Percentiles rank a stretch among this genome's conserved stretches.
phyloP scores from a whole-genome alignment of 2,888 invertebrate genomes.

The Oscheius sp. region DNA sequence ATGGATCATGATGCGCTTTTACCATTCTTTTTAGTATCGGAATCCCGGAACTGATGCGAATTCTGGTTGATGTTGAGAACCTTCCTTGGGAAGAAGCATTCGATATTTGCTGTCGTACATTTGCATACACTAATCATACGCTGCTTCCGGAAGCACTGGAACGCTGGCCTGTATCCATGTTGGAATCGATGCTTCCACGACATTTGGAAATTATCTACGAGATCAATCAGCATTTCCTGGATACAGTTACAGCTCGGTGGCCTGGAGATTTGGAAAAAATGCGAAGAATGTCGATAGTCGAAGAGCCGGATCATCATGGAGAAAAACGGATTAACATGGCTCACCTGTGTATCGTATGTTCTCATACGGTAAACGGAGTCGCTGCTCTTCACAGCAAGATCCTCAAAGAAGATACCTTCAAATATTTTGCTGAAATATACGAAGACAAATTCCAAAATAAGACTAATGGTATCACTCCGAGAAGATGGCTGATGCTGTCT shows the following conservation, averaged over 20 bases:
- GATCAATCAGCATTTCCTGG: conserved; percentile 83
- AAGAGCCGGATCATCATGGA: conserved; percentile 68
- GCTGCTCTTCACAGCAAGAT: conserved; percentile 97
- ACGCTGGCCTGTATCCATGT: conserved; percentile 79
- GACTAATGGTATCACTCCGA: conserved; percentile 94
- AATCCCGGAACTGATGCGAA: conserved; percentile 94
- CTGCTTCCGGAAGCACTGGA: conserved; percentile 97
- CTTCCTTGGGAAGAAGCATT: conserved; percentile 85
- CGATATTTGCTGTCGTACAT: conserved; percentile 79
- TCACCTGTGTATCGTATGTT: conserved; percentile 91
- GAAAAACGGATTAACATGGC: conserved; percentile 97
- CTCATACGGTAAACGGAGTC: conserved; percentile 87
- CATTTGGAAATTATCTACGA: conserved; percentile 98
- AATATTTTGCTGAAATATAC: conserved; percentile 91
- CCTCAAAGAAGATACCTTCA: conserved; percentile 88
- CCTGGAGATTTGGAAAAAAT: conserved; percentile 82
- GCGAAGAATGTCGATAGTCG: conserved; percentile 79
- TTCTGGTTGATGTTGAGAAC: conserved; percentile 91
- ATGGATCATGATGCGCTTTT: too few relatives aligned
- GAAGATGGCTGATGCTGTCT: conserved; percentile 95
- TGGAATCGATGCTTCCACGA: conserved; percentile 89
- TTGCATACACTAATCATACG: conserved; percentile 99
- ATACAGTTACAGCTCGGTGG: conserved; percentile 79
- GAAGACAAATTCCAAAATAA: conserved; percentile 91
- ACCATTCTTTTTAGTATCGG: too few relatives aligned